Base-by-base conservation (phyloP, 2,797 vertebrate genomes). In the Mormyrus proboscirostris region DNA sequence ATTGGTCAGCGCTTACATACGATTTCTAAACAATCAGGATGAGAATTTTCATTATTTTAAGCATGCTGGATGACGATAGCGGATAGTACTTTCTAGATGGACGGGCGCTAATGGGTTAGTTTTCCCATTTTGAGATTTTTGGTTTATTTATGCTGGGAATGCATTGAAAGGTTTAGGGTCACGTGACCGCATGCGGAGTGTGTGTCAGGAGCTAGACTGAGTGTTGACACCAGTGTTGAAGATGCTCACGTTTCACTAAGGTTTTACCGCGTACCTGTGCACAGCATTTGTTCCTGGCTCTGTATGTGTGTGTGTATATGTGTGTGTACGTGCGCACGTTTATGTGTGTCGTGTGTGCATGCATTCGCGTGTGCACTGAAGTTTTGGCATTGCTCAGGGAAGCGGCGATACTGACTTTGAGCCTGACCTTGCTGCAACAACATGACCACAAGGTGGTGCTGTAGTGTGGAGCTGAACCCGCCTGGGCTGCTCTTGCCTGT, bases 61-160 rank as follows among this genome's bases (percentile, higher is more conserved):
- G 82, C 49, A 51, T 85, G 82, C 82, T 1, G 19, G 85, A 16
- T 57, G 82, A 85, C 29, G n/a, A 49, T 85, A 51, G 38, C 2
- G 8, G 76, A 47, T 82, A 82, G 16, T 47, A 82, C 19, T 82
- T 79, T 79, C 16, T 79, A 79, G 73, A 79, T 0, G 33, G 73
- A 44, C 1, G 14, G 33, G 14, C 38, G 4, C 73, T 79, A 16
- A 79, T 82, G 76, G 41, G 7, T 10, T 47, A 47, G 41, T n/a
- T 82, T 82, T 82, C 76, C 76, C 76, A 82, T 82, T 82, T 82
- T n/a, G 7, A 44, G 76, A 47, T 82, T 38, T 82, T 82, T 82
- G 76, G 7, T 47, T 82, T 47, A 47, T 82, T 82, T 29, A 25
- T 85, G 83, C 47, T 51, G 25, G 25, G 84, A 55, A 50, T 86